Evolutionary conservation across 2,113 vertebrate genomes (phyloP), one percentile per base, ranked within the genome.

Genomic region (Rhea americana): DNA sequence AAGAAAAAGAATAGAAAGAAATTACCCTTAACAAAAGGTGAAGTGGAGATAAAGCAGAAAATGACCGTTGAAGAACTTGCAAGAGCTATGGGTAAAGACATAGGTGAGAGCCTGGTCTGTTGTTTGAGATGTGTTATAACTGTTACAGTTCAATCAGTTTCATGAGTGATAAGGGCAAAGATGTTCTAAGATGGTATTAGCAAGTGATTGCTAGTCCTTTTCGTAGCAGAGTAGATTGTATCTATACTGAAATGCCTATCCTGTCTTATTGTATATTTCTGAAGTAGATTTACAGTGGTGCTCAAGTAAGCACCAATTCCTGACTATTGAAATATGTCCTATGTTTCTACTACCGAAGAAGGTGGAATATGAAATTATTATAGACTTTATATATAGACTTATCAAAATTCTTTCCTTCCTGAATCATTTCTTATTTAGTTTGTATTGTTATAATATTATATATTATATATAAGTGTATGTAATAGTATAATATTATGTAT

Each of bases 31-130:
- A 59, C 72, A 7, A 98, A 97, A 91, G 98, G 98, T 86, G 98
- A 98, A 92, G 98, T 99, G 94, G 98, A 98, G 90, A 98, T 99
- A 93, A 96, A 55, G 70, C 95, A 93, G 77, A 93, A 74, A 61
- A 99, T 99, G 98, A 99, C 98, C 1, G 81, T 96, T 53, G 93
- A 96, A 30, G 98, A 98, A 0, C 97, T 99, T 19, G 98, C 98
- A 16, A 92, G 25, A 26, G 98, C 98, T 83, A 99, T 99, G 98
- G 97, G 98, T 90, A 98, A 95, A 96, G 98, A 98, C 83, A 67
- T 97, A 70, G 98, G 99, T 99, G 85, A 95, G 97, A 91, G 71
- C 26, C 50, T 47, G 26, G 51, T 65, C 37, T 53, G 25, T 35
- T 83, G 16, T 66, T 67, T 16, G 50, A 43, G 39, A 12, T 47